Evolutionary conservation across 2,888 invertebrate species (phyloP), one percentile per base, ranked within the genome.

Genomic region (Phaonia tiefii): DNA sequence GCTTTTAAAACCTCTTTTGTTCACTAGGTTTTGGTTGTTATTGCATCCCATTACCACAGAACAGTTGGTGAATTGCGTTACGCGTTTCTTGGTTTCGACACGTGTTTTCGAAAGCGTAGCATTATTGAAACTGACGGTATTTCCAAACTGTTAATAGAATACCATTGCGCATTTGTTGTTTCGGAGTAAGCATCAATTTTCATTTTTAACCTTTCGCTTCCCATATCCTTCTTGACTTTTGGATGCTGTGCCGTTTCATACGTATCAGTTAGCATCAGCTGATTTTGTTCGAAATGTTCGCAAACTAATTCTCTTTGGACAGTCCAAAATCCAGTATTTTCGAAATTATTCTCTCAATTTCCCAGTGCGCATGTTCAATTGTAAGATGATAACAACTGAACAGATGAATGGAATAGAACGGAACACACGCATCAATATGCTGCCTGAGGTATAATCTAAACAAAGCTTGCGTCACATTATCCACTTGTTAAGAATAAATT

Each of bases 81-180:
- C 51, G 75, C 80, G 66, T 71, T 72, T 67, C 25, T 17, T 10
- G 7, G 54, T 37, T 37, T 58, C 54, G 77, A 37, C 80, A 81
- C 80, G 71, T 81, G 80, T 75, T 75, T 72, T 71, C 67, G 66
- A 75, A 77, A 75, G 75, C 77, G 71, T 67, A 77, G 77, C 67
- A 72, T 75, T 60, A 63, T 67, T 44, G 44, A 78, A 67, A 81
- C 80, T 81, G 71, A 22, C 54, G 54, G 10, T 54, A 5, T 58
- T 31, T 67, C 63, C 46, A 20, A 13, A 31, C 49, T 60, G 67
- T 72, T 17, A 75, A 75, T 63, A 75, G 69, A 56, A 56, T 60
- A 71, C 46, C 51, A 31, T 51, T 77, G 78, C 74, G 71, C 77
- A 74, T 67, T 80, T 65, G 1, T 15, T 17, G 15, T 66, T 81